These are phyloP conservation scores for Prunella himalayana DNA, from an alignment of 2,113 vertebrate species.

Conservation along the genomic window DNA sequence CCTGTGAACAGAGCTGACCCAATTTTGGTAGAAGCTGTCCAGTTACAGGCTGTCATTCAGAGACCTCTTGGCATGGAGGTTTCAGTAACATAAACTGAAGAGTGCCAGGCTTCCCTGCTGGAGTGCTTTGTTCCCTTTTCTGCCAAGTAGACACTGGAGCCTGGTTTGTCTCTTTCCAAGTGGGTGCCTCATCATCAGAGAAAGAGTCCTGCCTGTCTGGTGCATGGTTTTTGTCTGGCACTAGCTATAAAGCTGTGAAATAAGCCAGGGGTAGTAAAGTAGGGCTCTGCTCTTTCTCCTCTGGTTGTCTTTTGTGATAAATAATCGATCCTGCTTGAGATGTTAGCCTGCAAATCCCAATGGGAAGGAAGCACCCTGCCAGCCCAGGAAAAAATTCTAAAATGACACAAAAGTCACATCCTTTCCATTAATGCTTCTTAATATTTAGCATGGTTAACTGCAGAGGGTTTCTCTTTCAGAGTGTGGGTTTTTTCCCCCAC, in stretches of 20 bases:
- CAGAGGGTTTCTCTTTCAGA: neutral
- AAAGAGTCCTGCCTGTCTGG: neutral
- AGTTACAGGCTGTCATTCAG: neutral
- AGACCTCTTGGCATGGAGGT: neutral
- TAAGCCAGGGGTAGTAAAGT: neutral
- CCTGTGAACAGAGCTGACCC: neutral
- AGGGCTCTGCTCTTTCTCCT: neutral
- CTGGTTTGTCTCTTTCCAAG: neutral
- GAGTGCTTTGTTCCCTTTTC: neutral
- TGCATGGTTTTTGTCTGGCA: neutral
- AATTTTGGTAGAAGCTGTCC: neutral
- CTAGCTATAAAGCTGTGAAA: neutral
- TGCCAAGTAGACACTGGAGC: neutral
- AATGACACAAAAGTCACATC: neutral
- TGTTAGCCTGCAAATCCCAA: neutral
- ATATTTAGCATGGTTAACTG: neutral
- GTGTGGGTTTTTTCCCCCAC: rapidly evolving
- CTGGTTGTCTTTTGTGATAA: neutral
- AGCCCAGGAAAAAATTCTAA: neutral
- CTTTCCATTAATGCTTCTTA: neutral
- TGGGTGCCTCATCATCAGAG: neutral
- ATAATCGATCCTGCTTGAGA: neutral
- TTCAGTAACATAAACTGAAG: neutral
- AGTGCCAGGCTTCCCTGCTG: neutral
- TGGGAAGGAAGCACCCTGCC: neutral